Evolutionary conservation across 2,888 invertebrate genomes (phyloP), one percentile per base, ranked within the genome.

Genomic region (Crematogaster levior): DNA sequence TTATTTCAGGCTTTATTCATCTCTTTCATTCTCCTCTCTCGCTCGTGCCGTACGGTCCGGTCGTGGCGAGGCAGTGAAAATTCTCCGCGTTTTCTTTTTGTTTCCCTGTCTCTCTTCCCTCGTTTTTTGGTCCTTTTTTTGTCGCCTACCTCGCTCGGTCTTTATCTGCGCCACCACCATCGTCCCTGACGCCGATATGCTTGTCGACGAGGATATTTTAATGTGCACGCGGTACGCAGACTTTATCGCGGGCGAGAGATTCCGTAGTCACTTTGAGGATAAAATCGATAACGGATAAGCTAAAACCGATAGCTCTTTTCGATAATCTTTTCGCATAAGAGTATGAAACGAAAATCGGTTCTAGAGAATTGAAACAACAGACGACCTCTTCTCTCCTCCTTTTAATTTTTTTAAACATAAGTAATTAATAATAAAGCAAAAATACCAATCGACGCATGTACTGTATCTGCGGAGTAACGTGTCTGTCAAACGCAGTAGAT

Each of bases 1-100:
- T 93, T 93, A 93, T 92, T 92, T 92, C 89, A 88, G 88, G 91
- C 92, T 92, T 92, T 93, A 92, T 92, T 92, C 92, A 90, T 91
- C 86, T 86, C 88, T 90, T 85, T 75, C 65, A 37, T 56, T 68
- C 65, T 68, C 70, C 53, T 46, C 70, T 60, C 61, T 46, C 43
- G 70, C 51, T 63, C 65, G 66, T 72, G 66, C 75, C 56, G 77
- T 70, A 66, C 79, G 66, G 80, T 82, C 85, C 86, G 75, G 68
- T 77, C 60, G 79, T 51, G 79, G 63, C 81, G 86, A 43, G 56
- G 77, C 68, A 34, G 24, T 60, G 81, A 82, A 86, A 84, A 83
- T 73, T 86, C 84, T 87, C 86, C 80, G 58, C 77, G 58, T 83
- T 70, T 66, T 74, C 61, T 66, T 79, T 82, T 73, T 48, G 4